These are phyloP conservation scores for Timema cristinae DNA, from an alignment of 2,888 invertebrate species.

Conservation along the genomic window DNA sequence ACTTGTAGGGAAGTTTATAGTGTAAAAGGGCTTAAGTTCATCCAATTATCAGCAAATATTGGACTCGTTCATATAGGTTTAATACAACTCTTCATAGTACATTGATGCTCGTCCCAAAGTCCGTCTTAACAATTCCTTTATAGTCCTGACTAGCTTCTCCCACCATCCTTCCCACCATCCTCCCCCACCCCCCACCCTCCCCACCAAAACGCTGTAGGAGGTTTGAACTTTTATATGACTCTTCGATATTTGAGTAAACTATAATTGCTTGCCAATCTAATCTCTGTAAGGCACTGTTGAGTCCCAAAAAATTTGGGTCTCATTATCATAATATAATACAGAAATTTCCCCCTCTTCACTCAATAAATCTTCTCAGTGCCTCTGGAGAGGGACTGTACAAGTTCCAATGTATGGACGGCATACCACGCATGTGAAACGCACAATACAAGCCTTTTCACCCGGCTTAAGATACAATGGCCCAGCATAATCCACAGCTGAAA, in stretches of 20 bases:
- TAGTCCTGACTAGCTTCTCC: not conserved
- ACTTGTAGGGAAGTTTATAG: not conserved
- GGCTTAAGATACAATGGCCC: not conserved
- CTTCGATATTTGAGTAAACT: not conserved
- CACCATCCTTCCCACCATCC: constrained; percentile 3
- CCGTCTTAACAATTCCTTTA: not conserved
- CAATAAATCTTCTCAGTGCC: not conserved
- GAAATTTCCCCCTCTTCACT: not conserved
- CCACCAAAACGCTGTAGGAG: not conserved
- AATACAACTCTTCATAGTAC: not conserved
- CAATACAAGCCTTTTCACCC: not conserved
- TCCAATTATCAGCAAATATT: not conserved
- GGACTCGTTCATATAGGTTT: not conserved
- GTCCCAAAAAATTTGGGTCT: not conserved
- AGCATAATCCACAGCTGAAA: not conserved
- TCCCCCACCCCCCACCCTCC: not conserved
- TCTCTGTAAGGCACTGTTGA: not conserved
- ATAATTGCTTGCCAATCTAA: not conserved
- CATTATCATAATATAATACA: not conserved
- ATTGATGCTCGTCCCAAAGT: not conserved
- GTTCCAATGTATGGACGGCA: no score
- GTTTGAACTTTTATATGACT: not conserved
- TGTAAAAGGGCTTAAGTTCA: not conserved
- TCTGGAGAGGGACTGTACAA: not conserved
- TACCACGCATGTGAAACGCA: not conserved